phyloP scores from a whole-genome alignment of 2,888 invertebrate genomes.

The Luperina nickerlii region DNA sequence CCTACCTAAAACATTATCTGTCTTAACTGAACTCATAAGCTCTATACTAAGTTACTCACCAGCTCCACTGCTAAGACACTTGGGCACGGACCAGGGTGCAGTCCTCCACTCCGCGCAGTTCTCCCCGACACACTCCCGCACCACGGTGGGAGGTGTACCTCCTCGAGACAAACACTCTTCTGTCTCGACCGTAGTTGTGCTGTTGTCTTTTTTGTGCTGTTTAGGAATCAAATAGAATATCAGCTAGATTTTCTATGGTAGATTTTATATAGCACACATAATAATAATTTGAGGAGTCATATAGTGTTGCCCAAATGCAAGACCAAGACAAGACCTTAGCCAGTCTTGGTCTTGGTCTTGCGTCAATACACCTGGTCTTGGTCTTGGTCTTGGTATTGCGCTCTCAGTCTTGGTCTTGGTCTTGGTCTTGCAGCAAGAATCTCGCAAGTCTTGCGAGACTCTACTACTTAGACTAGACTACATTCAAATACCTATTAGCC shows the following conservation, averaged over 20 bases:
- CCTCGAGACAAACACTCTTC: constrained; percentile 79
- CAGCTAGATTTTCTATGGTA: not conserved
- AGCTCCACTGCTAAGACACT: constrained; percentile 85
- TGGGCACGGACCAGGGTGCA: constrained; percentile 76
- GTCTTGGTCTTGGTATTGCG: too few species aligned
- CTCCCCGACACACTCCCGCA: constrained; percentile 77
- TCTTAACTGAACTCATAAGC: not conserved
- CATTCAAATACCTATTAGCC: too few species aligned
- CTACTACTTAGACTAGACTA: too few species aligned
- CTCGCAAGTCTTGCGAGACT: too few species aligned
- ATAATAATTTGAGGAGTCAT: too few species aligned
- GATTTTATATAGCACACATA: too few species aligned
- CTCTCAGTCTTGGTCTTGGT: too few species aligned
- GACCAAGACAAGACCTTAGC: too few species aligned
- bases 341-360: too few species aligned
- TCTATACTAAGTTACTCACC: constrained; percentile 70
- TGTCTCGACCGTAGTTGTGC: constrained; percentile 89
- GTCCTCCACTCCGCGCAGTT: constrained; percentile 80
- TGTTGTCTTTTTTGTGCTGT: constrained; percentile 86
- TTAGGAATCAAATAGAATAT: not conserved
- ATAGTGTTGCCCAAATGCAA: too few species aligned
- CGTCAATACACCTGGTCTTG: too few species aligned
- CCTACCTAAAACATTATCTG: not conserved
- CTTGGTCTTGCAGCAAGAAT: too few species aligned
- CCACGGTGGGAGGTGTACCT: constrained; percentile 78